Base-by-base conservation (phyloP, 2,113 vertebrate genomes). In the Cariama cristata region DNA sequence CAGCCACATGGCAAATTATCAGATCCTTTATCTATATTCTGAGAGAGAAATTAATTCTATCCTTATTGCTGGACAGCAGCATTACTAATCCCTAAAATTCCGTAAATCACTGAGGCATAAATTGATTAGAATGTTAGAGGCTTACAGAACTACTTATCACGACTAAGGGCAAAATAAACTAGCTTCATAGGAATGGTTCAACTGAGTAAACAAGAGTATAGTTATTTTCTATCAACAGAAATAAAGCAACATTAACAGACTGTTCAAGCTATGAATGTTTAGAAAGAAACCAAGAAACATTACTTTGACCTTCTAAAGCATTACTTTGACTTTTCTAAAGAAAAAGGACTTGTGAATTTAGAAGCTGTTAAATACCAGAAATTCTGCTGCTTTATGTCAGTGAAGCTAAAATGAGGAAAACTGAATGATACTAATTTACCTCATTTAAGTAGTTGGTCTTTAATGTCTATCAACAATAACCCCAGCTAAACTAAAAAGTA, bases 401-500 rank as follows among this genome's bases (percentile, higher is more conserved):
- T 27, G 30, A 80, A 75, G 22, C 10, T 69, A 74, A 62, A 84
- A 56, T 28, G 11, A 74, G 23, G 33, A 71, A 68, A 79, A 69
- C 15, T 12, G 55, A 74, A 23, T 55, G 1, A 82, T 14, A 49
- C 17, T 58, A 20, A 42, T 66, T 56, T 69, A 80, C 20, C 9
- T 66, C 17, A 71, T 62, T 81, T 82, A 85, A 35, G 11, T 21
- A 83, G 19, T 8, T 50, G 12, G 22, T 40, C 88, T 94, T 90
- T 73, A 96, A 79, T 71, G 52, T 83, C 72, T 88, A 83, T 35
- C 35, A 79, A 30, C 26, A 85, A 33, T 32, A 95, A 68, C 23
- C 17, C 62, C 85, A 76, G 42, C 33, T 93, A 95, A 93, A 97
- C 32, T 83, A 66, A 81, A 87, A 94, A 59, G 11, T 55, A 83